These are phyloP conservation scores for Tyrannus savana DNA, from an alignment of 2,113 vertebrate genomes.

Conservation along the genomic window DNA sequence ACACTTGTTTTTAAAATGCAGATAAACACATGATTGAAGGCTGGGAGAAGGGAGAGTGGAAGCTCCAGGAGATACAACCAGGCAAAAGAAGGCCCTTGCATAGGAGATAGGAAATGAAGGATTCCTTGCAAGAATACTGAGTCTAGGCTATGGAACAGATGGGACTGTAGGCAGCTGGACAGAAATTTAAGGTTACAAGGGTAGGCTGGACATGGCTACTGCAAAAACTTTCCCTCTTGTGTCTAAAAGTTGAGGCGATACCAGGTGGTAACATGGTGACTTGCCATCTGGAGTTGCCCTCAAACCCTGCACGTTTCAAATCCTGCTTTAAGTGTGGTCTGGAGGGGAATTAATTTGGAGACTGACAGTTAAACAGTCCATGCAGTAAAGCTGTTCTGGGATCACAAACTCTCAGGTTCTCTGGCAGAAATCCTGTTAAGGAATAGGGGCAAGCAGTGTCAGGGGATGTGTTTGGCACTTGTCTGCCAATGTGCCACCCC, in stretches of 20 bases:
- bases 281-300: background rate
- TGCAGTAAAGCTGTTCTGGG: background rate
- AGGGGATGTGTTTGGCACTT: background rate
- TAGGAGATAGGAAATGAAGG: background rate
- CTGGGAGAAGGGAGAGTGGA: background rate
- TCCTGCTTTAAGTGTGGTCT: background rate
- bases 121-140: background rate
- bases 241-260: background rate
- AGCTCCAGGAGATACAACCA: background rate
- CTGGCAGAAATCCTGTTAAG: background rate
- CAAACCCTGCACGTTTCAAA: background rate
- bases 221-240: background rate
- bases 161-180: background rate
- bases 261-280: rapidly evolving
- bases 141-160: background rate
- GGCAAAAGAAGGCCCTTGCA: background rate
- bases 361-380: background rate
- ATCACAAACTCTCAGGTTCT: background rate
- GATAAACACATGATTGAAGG: background rate
- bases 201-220: background rate
- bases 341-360: background rate
- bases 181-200: background rate
- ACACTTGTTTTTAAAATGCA: background rate
- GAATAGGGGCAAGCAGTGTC: background rate
- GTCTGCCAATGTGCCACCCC: background rate